Base-by-base conservation (phyloP, 1,140 invertebrate species). In the Papilio polytes region DNA sequence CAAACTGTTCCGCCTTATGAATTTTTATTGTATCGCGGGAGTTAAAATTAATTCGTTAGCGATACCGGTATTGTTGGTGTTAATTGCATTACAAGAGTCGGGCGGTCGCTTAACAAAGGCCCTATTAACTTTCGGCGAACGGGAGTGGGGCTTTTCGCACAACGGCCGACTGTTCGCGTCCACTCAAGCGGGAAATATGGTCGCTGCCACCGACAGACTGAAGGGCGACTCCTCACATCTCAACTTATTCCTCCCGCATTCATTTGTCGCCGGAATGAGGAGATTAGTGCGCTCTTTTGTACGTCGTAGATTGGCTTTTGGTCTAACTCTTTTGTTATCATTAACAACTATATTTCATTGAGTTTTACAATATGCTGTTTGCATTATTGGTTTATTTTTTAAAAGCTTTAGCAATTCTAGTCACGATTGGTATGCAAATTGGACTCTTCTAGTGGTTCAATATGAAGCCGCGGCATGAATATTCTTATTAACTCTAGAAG, bases 11-110 rank as follows among this genome's bases (percentile, higher is more conserved):
- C 63, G 66, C 74, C 48, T 77, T 76, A 81, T 80, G 77, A 80
- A n/a, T 79, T 83, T 80, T 78, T 83, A 85, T 83, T 82, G 74
- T 80, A 83, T 85, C 82, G 82, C 80, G 82, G 80, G 85, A 85
- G 85, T 91, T 90, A 89, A 90, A 90, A 91, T 91, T 90, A 94
- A 92, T 91, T 93, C 89, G 89, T 92, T 86, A 94, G 86, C 89
- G 91, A 93, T 87, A 92, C 84, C 84, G 81, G 88, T 80, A 93
- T 93, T 94, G 93, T 94, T 80, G 85, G 78, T 89, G 90, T 92
- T 94, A 94, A 94, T 94, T 94, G 93, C 91, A 94, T 94, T 94
- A 94, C 90, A 92, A 94, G 92, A 90, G 92, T 87, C 88, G 87
- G 87, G 83, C 87, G 88, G 87, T 86, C 85, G 87, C 86, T 83